A percentile compares a stretch with the other conserved stretches of the same genome.
These are phyloP conservation scores for Cyprinodon tularosa DNA, from an alignment of 2,113 vertebrate species.

Conservation along the genomic window DNA sequence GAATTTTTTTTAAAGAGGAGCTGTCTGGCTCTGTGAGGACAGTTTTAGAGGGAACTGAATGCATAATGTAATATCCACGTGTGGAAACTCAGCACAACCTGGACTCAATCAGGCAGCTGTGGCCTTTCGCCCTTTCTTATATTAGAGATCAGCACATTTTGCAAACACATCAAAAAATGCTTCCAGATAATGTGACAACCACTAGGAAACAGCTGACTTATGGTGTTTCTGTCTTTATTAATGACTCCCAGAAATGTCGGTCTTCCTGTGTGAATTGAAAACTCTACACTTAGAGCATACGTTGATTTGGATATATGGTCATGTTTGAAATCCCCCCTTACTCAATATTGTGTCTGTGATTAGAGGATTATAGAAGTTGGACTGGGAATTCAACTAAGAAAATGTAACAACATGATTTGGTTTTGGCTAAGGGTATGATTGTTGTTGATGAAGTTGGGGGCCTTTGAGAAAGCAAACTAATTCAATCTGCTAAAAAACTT, in stretches of 20 bases:
- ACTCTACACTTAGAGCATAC: not conserved
- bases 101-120: constrained; percentile 60
- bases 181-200: constrained; percentile 37
- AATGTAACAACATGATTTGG: too few species aligned
- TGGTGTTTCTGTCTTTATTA: constrained; percentile 16
- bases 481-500: too few species aligned
- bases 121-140: constrained; percentile 53
- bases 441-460: too few species aligned
- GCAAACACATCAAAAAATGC: constrained; percentile 50
- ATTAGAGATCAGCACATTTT: constrained; percentile 40
- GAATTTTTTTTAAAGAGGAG: constrained; percentile 3
- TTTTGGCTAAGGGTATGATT: too few species aligned
- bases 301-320: not conserved
- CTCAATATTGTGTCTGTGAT: not conserved
- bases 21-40: constrained; percentile 14
- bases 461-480: too few species aligned
- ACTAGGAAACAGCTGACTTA: constrained; percentile 49
- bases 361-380: too few species aligned
- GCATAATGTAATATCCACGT: constrained; percentile 48
- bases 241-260: not conserved
- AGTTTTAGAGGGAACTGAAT: constrained; percentile 39
- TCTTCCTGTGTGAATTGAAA: not conserved
- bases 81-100: constrained; percentile 62
- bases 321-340: not conserved
- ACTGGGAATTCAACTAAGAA: too few species aligned